These are phyloP conservation scores for Molossus alvarezi DNA, from an alignment of 2,797 vertebrate genomes.

Conservation along the genomic window DNA sequence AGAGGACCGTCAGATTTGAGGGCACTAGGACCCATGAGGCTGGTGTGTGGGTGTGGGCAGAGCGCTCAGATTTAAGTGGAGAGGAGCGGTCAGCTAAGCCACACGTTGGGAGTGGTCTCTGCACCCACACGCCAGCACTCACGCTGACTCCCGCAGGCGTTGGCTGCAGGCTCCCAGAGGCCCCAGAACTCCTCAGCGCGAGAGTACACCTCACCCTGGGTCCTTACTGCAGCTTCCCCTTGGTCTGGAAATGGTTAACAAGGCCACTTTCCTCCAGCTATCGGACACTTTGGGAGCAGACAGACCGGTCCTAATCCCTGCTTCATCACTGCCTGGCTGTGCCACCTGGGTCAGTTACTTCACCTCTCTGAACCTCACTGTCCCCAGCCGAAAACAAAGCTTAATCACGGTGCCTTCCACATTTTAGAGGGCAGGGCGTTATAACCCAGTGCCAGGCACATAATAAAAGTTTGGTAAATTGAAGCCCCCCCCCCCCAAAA, in stretches of 20 bases:
- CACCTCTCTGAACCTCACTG: neutral
- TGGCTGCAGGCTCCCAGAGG: neutral
- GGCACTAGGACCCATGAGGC: neutral
- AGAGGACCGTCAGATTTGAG: neutral
- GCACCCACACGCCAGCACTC: accelerated
- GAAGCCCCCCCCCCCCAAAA: neutral
- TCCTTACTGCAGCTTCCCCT: neutral
- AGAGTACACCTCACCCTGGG: neutral
- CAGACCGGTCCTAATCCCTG: neutral
- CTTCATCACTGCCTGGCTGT: neutral
- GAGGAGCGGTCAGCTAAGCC: neutral
- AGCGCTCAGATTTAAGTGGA: neutral
- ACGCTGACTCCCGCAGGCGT: neutral
- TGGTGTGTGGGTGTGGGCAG: neutral
- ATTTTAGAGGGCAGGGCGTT: neutral
- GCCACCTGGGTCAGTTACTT: neutral
- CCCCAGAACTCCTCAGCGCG: neutral
- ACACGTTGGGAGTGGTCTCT: accelerated
- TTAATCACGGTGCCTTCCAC: neutral
- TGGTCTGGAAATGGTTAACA: constrained; percentile 80
- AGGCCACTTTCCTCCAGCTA: constrained; percentile 37
- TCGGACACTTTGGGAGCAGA: neutral
- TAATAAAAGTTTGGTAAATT: neutral
- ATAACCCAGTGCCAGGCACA: neutral
- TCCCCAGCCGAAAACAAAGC: neutral